phyloP scores from a whole-genome alignment of 1,140 invertebrate species.

The Penaeus chinensis region DNA sequence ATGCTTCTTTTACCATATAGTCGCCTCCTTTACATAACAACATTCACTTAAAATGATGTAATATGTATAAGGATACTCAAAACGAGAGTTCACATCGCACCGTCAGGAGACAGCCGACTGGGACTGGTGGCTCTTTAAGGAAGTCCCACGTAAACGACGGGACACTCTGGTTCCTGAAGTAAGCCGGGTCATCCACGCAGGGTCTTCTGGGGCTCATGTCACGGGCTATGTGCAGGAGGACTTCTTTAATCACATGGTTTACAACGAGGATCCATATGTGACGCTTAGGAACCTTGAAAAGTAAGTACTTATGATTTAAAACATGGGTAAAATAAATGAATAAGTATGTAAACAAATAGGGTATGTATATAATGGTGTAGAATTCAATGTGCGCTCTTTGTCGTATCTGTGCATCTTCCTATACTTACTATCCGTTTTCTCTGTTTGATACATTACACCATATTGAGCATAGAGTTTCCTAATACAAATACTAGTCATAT shows the following conservation, averaged over 20 bases:
- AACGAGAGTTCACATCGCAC: too few species aligned
- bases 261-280: constrained; percentile 39
- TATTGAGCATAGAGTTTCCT: too few species aligned
- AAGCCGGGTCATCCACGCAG: constrained; percentile 77
- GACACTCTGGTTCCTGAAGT: constrained; percentile 77
- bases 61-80: constrained; percentile 70
- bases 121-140: constrained; percentile 51
- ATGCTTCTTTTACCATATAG: too few species aligned
- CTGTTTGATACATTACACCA: too few species aligned
- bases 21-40: too few species aligned
- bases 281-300: constrained; percentile 26
- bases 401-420: too few species aligned
- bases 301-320: neutral
- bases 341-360: too few species aligned
- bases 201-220: constrained; percentile 76
- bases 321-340: too few species aligned
- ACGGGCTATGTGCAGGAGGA: constrained; percentile 74
- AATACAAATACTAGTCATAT: too few species aligned
- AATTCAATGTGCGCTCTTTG: too few species aligned
- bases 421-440: too few species aligned
- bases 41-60: neutral
- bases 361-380: too few species aligned
- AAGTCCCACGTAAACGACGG: constrained; percentile 70
- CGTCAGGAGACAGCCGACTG: constrained; percentile 41
- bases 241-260: constrained; percentile 43